These are phyloP conservation scores for Sander lucioperca DNA, from an alignment of 2,113 vertebrate species.

Conservation along the genomic window DNA sequence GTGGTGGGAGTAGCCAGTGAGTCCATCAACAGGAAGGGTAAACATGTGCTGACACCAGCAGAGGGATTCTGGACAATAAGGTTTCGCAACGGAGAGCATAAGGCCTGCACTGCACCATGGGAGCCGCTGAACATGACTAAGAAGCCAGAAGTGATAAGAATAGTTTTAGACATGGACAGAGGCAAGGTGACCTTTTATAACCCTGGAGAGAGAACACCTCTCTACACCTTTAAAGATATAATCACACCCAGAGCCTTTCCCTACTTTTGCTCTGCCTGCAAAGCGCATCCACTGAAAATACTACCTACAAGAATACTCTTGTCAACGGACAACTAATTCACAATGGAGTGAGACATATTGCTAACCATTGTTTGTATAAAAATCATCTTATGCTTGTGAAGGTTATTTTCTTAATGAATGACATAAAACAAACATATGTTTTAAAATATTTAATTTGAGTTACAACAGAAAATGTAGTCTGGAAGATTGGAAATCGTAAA, in stretches of 20 bases:
- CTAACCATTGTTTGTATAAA: background rate
- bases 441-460: slow-evolving; percentile 74
- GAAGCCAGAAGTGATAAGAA: slow-evolving; percentile 74
- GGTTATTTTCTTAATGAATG: slow-evolving; percentile 22
- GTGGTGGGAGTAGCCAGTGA: slow-evolving; percentile 84
- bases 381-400: background rate
- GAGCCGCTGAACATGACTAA: slow-evolving; percentile 78
- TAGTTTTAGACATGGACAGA: slow-evolving; percentile 85
- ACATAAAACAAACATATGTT: slow-evolving; percentile 38
- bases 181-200: slow-evolving; percentile 84
- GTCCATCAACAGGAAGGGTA: slow-evolving; percentile 84
- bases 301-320: slow-evolving; percentile 70
- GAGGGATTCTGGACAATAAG: slow-evolving; percentile 87
- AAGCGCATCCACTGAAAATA: slow-evolving; percentile 82
- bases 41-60: slow-evolving; percentile 84
- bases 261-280: slow-evolving; percentile 86
- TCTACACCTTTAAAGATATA: slow-evolving; percentile 81
- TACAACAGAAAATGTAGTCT: slow-evolving; percentile 48
- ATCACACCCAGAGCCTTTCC: slow-evolving; percentile 75
- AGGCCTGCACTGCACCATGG: slow-evolving; percentile 86
- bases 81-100: slow-evolving; percentile 85
- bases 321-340: slow-evolving; percentile 65
- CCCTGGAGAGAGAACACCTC: slow-evolving; percentile 76
- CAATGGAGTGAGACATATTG: background rate
- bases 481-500: slow-evolving; percentile 40